Evolutionary conservation across 2,113 vertebrate species (phyloP).

Genomic region (Tragulus kanchil): DNA sequence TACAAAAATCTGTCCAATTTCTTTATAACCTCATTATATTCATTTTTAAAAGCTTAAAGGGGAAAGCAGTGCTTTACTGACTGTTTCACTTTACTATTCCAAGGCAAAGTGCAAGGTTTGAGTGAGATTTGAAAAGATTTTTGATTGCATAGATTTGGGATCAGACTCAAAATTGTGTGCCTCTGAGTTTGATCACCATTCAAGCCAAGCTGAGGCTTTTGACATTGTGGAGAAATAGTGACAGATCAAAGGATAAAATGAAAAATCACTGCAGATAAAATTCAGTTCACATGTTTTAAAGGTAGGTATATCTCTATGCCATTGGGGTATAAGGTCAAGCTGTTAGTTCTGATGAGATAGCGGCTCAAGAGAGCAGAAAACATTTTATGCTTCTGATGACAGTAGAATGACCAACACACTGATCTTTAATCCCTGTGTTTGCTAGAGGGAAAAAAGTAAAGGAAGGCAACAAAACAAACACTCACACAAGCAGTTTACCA

Average conservation of each 20-base stretch:
- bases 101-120: neutral
- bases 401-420: conserved; percentile 53
- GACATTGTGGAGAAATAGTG: conserved; percentile 72
- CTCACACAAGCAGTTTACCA: neutral
- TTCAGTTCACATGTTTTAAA: conserved; percentile 65
- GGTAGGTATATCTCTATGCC: conserved; percentile 37
- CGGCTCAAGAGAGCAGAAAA: conserved; percentile 69
- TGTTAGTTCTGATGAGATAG: conserved; percentile 72
- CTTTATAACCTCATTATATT: conserved; percentile 44
- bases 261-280: conserved; percentile 72
- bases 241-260: conserved; percentile 76
- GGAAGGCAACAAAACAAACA: conserved; percentile 49
- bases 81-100: neutral
- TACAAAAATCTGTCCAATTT: conserved; percentile 51
- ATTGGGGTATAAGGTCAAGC: conserved; percentile 55
- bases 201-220: conserved; percentile 57
- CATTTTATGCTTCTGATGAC: conserved; percentile 73
- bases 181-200: conserved; percentile 74
- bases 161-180: conserved; percentile 38
- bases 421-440: conserved; percentile 73
- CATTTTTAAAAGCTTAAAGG: neutral
- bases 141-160: conserved; percentile 56
- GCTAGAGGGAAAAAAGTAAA: conserved; percentile 49
- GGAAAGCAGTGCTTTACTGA: neutral
- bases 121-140: conserved; percentile 52